A percentile compares a stretch with the other conserved stretches of the same genome.
Conservation (phyloP, 1,140 invertebrate species). For the Drosophila burlai region DNA sequence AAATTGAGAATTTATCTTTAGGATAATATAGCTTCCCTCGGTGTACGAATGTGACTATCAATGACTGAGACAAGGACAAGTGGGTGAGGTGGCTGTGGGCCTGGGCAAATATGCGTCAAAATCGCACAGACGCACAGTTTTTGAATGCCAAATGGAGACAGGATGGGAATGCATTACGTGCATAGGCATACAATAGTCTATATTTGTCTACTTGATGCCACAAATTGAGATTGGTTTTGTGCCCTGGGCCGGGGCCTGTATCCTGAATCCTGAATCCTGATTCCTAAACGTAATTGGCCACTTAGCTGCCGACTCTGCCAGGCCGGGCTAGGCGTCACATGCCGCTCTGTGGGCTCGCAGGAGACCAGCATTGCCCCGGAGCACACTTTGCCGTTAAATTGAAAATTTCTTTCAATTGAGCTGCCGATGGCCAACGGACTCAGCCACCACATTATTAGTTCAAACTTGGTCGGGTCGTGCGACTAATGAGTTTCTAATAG, state of each 20-base stretch:
- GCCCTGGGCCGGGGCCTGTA: constrained; percentile 20
- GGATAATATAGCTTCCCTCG: neutral
- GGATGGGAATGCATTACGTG: constrained; percentile 34
- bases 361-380: neutral
- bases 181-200: constrained; percentile 67
- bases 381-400: constrained; percentile 64
- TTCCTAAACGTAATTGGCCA: constrained; percentile 64
- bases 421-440: constrained; percentile 5
- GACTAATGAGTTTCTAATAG: constrained; percentile 81
- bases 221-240: constrained; percentile 76
- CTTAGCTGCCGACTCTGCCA: constrained; percentile 38
- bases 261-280: constrained; percentile 15
- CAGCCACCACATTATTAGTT: constrained; percentile 75
- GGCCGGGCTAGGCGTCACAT: constrained; percentile 26
- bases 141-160: constrained; percentile 80
- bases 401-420: constrained; percentile 73
- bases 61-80: constrained; percentile 22
- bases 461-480: constrained; percentile 59
- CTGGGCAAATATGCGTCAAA: constrained; percentile 81
- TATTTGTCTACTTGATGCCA: constrained; percentile 81
- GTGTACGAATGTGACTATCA: constrained; percentile 32
- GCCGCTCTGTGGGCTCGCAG: constrained; percentile 12
- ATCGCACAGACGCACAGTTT: constrained; percentile 82
- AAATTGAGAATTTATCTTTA: no score
- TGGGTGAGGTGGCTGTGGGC: constrained; percentile 39